These are phyloP conservation scores for Sisor rabdophorus DNA, from an alignment of 2,113 vertebrate species.

Conservation along the genomic window DNA sequence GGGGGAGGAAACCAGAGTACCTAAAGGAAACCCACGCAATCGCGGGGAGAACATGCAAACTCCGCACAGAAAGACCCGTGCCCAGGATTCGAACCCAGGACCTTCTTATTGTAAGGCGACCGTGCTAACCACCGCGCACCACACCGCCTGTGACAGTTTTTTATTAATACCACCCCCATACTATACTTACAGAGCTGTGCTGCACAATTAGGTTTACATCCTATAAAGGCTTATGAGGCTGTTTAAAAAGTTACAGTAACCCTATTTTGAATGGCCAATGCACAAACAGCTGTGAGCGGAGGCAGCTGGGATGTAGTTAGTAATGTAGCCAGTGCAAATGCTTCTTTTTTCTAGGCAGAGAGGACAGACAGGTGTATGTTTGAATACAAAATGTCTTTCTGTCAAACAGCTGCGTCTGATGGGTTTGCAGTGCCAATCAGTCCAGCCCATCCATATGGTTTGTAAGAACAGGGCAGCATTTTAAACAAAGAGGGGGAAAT, in stretches of 20 bases:
- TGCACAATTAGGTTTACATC: slow-evolving; percentile 44
- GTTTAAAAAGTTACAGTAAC: neutral
- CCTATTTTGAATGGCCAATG: neutral
- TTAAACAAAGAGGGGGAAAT: neutral
- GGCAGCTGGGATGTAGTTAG: neutral
- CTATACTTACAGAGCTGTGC: too few relatives aligned
- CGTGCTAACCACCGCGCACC: too few relatives aligned
- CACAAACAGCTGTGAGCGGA: slow-evolving; percentile 13
- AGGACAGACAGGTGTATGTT: slow-evolving; percentile 21
- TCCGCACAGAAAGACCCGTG: too few relatives aligned
- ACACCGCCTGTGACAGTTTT: too few relatives aligned
- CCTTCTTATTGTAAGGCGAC: too few relatives aligned
- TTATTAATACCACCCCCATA: too few relatives aligned
- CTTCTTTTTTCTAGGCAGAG: neutral
- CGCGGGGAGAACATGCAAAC: too few relatives aligned
- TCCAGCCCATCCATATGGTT: slow-evolving; percentile 27
- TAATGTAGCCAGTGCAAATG: neutral
- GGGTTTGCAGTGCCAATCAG: neutral
- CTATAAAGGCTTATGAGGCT: slow-evolving; percentile 1
- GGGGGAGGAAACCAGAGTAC: too few relatives aligned
- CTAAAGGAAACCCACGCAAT: too few relatives aligned
- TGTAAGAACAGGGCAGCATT: neutral
- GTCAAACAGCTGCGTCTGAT: slow-evolving; percentile 1
- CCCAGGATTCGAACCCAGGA: too few relatives aligned
- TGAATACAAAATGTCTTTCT: slow-evolving; percentile 8